Evolutionary conservation across 2,888 invertebrate genomes (phyloP), one percentile per base, ranked within the genome.

Genomic region (Auanema freiburgensis): DNA sequence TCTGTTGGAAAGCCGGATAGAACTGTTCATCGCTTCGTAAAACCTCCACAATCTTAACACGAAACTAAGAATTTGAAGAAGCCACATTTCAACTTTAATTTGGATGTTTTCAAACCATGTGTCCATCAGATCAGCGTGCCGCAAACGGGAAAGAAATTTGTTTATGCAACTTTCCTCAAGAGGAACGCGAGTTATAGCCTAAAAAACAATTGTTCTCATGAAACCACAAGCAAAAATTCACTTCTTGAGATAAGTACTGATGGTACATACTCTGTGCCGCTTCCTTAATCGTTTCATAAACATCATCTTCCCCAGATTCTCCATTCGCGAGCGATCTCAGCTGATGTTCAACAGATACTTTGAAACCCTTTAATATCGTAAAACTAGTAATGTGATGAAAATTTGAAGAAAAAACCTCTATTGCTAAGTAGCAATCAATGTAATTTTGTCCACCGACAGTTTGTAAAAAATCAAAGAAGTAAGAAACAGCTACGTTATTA

Each of bases 41-140:
- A 16, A 84, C 76, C 21, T 85, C 84, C 59, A 79, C 79, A 66
- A 87, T 69, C 53, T 59, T 58, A 25, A 58, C 14, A 5, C 53
- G 12, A 11, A 40, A 40, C 25, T 54, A 51, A 6, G 18, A 66
- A n/a, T 43, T 18, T 58, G 24, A 23, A 40, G 16, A 57, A 40
- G 25, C 6, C n/a, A 52, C 12, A n/a, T 56, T 14, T 6, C 16
- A 14, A 80, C 78, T 65, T 74, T 72, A 59, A 84, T 81, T 85
- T 92, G 91, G 18, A 92, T 88, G 67, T 91, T 90, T 83, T 93
- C 92, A 84, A 94, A 94, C 88, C 92, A 91, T 2, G 88, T 86
- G 63, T 91, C 90, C 25, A 87, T 87, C 5, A 90, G 88, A 25
- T 84, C 83, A 80, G 90, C 90, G 58, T 87, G 88, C 73, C 88